phyloP scores from a whole-genome alignment of 2,797 vertebrate genomes.

The Alexandromys oeconomus region DNA sequence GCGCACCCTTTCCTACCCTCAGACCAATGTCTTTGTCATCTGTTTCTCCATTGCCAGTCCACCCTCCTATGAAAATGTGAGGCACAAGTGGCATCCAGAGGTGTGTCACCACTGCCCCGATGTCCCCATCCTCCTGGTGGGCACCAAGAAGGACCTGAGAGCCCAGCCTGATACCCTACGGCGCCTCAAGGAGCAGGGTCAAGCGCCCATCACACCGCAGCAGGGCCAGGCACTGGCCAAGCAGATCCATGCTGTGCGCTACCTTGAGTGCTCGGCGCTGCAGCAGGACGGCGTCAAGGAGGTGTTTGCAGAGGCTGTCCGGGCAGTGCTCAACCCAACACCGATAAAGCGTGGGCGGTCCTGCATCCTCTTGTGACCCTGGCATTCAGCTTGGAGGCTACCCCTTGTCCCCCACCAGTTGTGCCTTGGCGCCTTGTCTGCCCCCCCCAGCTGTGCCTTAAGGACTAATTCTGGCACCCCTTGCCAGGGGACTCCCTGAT shows the following conservation, averaged over 20 bases:
- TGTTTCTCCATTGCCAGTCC: slow-evolving; percentile 93
- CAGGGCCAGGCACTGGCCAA: slow-evolving; percentile 90
- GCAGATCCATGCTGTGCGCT: slow-evolving; percentile 92
- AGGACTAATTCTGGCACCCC: slow-evolving; percentile 81
- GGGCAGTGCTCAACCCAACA: slow-evolving; percentile 90
- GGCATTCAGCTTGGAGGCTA: slow-evolving; percentile 70
- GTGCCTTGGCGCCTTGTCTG: slow-evolving; percentile 82
- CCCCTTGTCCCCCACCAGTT: slow-evolving; percentile 72
- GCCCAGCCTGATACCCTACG: slow-evolving; percentile 89
- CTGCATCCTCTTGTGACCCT: slow-evolving; percentile 93
- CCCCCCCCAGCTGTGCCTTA: slow-evolving; percentile 82
- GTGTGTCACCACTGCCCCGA: slow-evolving; percentile 92
- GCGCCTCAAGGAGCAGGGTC: slow-evolving; percentile 92
- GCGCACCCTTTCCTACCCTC: slow-evolving; percentile 91
- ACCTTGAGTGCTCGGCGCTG: slow-evolving; percentile 93
- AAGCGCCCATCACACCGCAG: slow-evolving; percentile 89
- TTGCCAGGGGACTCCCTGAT: slow-evolving; percentile 74
- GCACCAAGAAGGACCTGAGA: slow-evolving; percentile 94
- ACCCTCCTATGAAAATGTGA: slow-evolving; percentile 92
- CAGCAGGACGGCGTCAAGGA: slow-evolving; percentile 92
- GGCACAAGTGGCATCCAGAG: slow-evolving; percentile 93
- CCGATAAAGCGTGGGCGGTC: slow-evolving; percentile 88
- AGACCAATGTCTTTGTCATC: slow-evolving; percentile 93
- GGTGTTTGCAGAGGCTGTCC: slow-evolving; percentile 91
- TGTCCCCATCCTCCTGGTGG: slow-evolving; percentile 92